Evolutionary conservation across 2,797 vertebrate genomes (phyloP).

Genomic region (Apogon talboti): DNA sequence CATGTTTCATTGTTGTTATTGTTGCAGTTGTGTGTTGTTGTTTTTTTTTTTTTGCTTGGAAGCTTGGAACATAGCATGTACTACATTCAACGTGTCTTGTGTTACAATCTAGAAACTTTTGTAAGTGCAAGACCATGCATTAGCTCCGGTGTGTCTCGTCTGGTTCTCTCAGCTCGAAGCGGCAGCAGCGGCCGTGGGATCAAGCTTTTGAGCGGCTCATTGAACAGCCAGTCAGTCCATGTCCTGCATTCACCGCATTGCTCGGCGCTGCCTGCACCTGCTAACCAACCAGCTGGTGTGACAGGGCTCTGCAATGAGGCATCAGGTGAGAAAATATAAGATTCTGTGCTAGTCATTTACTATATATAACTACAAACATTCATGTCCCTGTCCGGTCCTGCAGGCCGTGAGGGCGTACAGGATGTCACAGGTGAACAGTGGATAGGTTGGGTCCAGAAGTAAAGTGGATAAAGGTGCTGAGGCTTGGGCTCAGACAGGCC

Average conservation of each 20-base stretch:
- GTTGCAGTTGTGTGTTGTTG: slow-evolving; percentile 42
- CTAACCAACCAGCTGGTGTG: slow-evolving; percentile 11
- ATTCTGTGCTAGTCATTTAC: slow-evolving; percentile 55
- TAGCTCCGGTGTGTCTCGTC: slow-evolving; percentile 53
- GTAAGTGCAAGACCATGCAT: slow-evolving; percentile 84
- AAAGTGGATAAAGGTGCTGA: slow-evolving; percentile 66
- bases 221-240: slow-evolving; percentile 44
- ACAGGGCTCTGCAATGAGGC: slow-evolving; percentile 58
- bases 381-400: slow-evolving; percentile 53
- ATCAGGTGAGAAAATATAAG: slow-evolving; percentile 57
- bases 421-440: slow-evolving; percentile 52
- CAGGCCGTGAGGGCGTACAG: slow-evolving; percentile 48
- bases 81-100: slow-evolving; percentile 98
- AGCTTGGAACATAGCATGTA: slow-evolving; percentile 81
- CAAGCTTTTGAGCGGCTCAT: slow-evolving; percentile 58
- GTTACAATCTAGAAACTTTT: slow-evolving; percentile 91
- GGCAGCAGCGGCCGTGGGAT: slow-evolving; percentile 44
- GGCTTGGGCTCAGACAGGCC: slow-evolving; percentile 63
- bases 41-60: slow-evolving; percentile 61
- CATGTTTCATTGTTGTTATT: slow-evolving; percentile 49
- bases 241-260: slow-evolving; percentile 45
- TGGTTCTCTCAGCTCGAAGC: slow-evolving; percentile 43
- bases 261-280: slow-evolving; percentile 36
- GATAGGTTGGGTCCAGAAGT: slow-evolving; percentile 34
- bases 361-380: slow-evolving; percentile 70